A percentile compares a stretch with the other conserved stretches of the same genome.
Evolutionary conservation across 2,113 vertebrate genomes (phyloP).

Genomic region (Geococcyx californianus): DNA sequence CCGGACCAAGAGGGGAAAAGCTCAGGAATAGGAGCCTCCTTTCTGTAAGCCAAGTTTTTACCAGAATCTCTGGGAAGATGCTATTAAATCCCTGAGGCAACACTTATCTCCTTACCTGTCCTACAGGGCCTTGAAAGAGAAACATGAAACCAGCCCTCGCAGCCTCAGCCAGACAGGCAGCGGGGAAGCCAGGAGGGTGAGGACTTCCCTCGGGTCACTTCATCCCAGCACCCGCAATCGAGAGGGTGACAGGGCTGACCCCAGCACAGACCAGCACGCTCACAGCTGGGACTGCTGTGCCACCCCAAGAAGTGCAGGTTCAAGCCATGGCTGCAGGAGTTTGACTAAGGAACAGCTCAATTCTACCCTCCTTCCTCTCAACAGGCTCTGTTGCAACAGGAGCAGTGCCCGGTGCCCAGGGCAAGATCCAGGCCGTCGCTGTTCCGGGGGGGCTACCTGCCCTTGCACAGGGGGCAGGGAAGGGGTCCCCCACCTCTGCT

Average conservation of each 20-base stretch:
- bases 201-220: background rate
- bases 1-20: background rate
- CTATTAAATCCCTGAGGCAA: background rate
- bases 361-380: background rate
- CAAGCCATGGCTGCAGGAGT: too few relatives aligned
- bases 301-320: background rate
- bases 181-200: background rate
- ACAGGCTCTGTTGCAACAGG: background rate
- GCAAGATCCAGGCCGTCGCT: background rate
- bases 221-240: background rate
- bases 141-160: background rate
- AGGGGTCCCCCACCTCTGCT: too few relatives aligned
- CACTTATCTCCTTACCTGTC: background rate
- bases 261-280: background rate
- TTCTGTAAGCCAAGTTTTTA: background rate
- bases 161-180: background rate
- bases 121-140: background rate
- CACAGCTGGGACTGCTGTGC: background rate
- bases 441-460: fast-evolving
- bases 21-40: background rate
- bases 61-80: background rate
- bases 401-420: too few relatives aligned
- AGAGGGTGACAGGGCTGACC: background rate
- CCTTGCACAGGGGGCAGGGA: fast-evolving
- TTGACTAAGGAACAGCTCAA: background rate